Evolutionary conservation across 2,888 invertebrate species (phyloP).

Genomic region (Cheilosia impressa): DNA sequence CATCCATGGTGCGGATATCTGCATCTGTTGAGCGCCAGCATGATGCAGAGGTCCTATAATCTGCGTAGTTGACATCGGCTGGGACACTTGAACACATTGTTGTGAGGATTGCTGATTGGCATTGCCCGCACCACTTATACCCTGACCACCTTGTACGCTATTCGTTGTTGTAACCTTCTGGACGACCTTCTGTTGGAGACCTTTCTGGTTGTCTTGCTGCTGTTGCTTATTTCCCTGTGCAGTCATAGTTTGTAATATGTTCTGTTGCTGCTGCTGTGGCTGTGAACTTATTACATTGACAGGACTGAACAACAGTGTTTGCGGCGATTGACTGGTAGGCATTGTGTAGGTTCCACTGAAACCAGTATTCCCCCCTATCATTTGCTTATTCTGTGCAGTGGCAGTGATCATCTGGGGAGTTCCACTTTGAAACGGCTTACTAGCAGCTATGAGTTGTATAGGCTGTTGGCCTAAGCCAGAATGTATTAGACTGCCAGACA

Average conservation of each 20-base stretch:
- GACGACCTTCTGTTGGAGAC: slow-evolving; percentile 84
- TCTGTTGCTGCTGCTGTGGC: slow-evolving; percentile 83
- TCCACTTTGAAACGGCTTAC: slow-evolving; percentile 93
- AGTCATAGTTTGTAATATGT: slow-evolving; percentile 82
- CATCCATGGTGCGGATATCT: slow-evolving; percentile 91
- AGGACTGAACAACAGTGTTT: slow-evolving; percentile 89
- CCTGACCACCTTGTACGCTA: slow-evolving; percentile 80
- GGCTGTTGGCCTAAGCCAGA: slow-evolving; percentile 82
- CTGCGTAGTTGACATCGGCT: slow-evolving; percentile 89
- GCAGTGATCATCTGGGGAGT: slow-evolving; percentile 94
- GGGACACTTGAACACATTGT: slow-evolving; percentile 90
- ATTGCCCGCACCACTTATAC: slow-evolving; percentile 82
- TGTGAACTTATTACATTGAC: slow-evolving; percentile 82
- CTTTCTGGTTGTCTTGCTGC: slow-evolving; percentile 80
- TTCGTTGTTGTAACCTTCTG: slow-evolving; percentile 84
- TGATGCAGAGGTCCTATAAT: slow-evolving; percentile 90
- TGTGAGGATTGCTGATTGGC: slow-evolving; percentile 85
- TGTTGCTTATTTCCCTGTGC: slow-evolving; percentile 79
- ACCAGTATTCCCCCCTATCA: slow-evolving; percentile 84
- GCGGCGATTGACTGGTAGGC: slow-evolving; percentile 90
- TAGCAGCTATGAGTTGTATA: slow-evolving; percentile 90
- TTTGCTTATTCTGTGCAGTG: slow-evolving; percentile 88
- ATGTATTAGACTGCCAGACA: slow-evolving; percentile 91
- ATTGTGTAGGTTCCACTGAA: slow-evolving; percentile 88
- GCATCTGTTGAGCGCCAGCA: slow-evolving; percentile 88